Evolutionary conservation across 2,888 invertebrate species (phyloP).

Genomic region (Rhynchonema sp.): DNA sequence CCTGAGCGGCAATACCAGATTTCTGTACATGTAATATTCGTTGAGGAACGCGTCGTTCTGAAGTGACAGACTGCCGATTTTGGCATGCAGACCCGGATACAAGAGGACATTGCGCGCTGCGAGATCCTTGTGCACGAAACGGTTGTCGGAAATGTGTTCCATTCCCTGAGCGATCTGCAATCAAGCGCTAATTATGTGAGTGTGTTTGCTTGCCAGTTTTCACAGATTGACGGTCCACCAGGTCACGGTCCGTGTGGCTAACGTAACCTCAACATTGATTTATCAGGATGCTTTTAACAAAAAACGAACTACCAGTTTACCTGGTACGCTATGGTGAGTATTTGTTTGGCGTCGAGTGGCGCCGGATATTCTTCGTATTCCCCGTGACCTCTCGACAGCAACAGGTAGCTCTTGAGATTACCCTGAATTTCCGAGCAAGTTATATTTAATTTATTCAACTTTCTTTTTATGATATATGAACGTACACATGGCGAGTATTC

Average conservation of each 20-base stretch:
- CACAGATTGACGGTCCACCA: too few relatives aligned
- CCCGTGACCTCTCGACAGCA: constrained; percentile 23
- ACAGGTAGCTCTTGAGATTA: constrained; percentile 55
- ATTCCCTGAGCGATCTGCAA: constrained; percentile 56
- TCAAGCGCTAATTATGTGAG: not conserved
- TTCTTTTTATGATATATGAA: not conserved
- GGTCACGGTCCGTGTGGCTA: too few relatives aligned
- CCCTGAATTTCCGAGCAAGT: too few relatives aligned
- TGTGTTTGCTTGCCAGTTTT: too few relatives aligned
- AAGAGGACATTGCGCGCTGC: constrained; percentile 77
- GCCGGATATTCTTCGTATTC: constrained; percentile 33
- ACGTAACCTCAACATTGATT: too few relatives aligned
- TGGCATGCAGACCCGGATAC: constrained; percentile 53
- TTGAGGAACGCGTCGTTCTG: constrained; percentile 55
- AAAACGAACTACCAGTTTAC: too few relatives aligned
- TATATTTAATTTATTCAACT: not conserved
- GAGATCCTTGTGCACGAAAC: constrained; percentile 71
- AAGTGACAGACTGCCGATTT: constrained; percentile 37
- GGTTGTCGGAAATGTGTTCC: constrained; percentile 52
- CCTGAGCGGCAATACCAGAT: constrained; percentile 25
- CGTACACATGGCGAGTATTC: constrained; percentile 42
- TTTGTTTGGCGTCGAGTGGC: constrained; percentile 38
- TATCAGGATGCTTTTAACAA: too few relatives aligned
- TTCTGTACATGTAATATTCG: constrained; percentile 67
- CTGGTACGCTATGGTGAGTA: constrained; percentile 30